A percentile compares a stretch with the other conserved stretches of the same genome.
Evolutionary conservation across 2,113 vertebrate species (phyloP).

Genomic region (Anarrhichthys ocellatus): DNA sequence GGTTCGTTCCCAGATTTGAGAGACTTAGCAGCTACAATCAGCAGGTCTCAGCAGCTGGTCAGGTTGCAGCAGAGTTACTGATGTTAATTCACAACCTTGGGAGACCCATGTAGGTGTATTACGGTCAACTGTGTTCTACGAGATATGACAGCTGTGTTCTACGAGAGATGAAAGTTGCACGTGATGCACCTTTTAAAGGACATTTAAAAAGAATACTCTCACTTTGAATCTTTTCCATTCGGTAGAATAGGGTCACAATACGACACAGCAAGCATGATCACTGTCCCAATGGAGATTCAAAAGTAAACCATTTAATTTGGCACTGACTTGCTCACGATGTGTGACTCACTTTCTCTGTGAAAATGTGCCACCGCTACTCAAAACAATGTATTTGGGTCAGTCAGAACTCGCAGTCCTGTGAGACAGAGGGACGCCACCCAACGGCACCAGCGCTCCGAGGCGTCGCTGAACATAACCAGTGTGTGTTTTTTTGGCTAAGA

Average conservation of each 20-base stretch:
- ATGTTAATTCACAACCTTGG: constrained; percentile 26
- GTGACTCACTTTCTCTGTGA: constrained; percentile 55
- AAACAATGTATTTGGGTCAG: constrained; percentile 76
- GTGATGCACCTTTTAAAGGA: constrained; percentile 18
- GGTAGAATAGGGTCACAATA: constrained; percentile 15
- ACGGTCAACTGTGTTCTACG: neutral
- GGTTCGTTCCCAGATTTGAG: constrained; percentile 38
- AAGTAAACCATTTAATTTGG: constrained; percentile 55
- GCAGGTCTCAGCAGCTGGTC: constrained; percentile 10
- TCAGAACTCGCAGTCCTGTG: constrained; percentile 52
- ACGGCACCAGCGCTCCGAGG: constrained; percentile 46
- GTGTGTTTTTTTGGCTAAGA: constrained; percentile 34
- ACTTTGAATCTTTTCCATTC: neutral
- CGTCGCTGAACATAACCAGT: constrained; percentile 31
- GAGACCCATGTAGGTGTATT: constrained; percentile 12
- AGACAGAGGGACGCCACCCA: constrained; percentile 65
- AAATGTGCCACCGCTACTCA: constrained; percentile 61
- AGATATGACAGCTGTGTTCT: neutral
- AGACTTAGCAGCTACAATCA: constrained; percentile 24
- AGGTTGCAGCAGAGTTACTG: constrained; percentile 1
- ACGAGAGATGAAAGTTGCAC: neutral
- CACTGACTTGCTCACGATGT: constrained; percentile 23
- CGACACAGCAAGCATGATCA: constrained; percentile 16
- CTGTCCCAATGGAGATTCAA: constrained; percentile 34
- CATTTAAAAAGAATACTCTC: neutral